Conservation (phyloP, 2,113 vertebrate genomes). For the human region DNA sequence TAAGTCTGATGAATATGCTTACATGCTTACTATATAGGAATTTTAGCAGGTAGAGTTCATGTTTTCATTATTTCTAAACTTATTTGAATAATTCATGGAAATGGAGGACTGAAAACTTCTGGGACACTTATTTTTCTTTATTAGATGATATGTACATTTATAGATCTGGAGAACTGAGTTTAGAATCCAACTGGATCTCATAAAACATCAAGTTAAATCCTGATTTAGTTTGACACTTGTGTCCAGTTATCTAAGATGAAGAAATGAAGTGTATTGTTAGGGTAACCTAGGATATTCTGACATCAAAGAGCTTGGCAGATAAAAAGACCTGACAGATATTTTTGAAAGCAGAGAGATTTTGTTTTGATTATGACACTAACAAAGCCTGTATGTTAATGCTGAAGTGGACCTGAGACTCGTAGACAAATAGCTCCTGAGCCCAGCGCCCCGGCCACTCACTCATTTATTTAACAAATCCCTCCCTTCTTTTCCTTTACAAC, state of each 20-base stretch:
- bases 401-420: background rate
- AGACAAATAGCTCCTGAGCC: background rate
- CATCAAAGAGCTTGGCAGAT: background rate
- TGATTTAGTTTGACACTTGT: background rate
- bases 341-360: background rate
- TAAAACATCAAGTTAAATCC: slow-evolving; percentile 2
- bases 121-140: slow-evolving; percentile 33
- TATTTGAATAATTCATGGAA: slow-evolving; percentile 36
- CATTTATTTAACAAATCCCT: background rate
- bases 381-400: background rate
- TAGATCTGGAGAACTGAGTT: slow-evolving; percentile 14
- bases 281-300: background rate
- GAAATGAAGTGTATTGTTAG: background rate
- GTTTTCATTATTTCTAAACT: slow-evolving; percentile 58
- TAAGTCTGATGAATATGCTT: slow-evolving; percentile 48
- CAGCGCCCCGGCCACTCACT: background rate
- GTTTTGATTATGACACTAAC: background rate
- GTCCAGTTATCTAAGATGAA: background rate
- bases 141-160: background rate
- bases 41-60: slow-evolving; percentile 29
- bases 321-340: background rate
- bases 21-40: slow-evolving; percentile 6
- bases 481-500: background rate
- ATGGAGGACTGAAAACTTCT: slow-evolving; percentile 16
- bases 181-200: background rate